These are phyloP conservation scores for Myotis pilosus DNA, from an alignment of 2,797 vertebrate species.

Conservation along the genomic window DNA sequence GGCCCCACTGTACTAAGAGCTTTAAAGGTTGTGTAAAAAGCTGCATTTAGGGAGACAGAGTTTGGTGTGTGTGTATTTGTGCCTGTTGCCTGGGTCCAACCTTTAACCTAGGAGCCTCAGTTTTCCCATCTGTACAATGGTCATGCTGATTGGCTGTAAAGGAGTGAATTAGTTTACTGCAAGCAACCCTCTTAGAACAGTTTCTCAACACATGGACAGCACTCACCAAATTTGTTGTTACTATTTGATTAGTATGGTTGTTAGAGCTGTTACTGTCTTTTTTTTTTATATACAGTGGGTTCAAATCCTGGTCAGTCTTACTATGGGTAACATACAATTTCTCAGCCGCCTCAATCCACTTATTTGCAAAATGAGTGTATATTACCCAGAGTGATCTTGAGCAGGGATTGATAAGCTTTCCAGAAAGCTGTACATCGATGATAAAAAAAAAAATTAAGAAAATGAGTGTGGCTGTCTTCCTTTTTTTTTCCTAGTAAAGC, in stretches of 20 bases:
- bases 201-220: background rate
- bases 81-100: background rate
- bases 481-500: too few species aligned
- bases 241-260: background rate
- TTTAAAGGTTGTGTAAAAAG: background rate
- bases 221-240: too few species aligned
- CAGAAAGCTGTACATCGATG: background rate
- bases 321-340: background rate
- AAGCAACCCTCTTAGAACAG: background rate
- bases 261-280: background rate
- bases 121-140: background rate
- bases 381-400: background rate
- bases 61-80: fast-evolving
- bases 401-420: background rate
- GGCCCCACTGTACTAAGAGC: background rate
- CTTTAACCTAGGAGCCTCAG: background rate
- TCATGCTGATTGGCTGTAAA: background rate
- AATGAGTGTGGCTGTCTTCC: too few species aligned
- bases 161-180: background rate
- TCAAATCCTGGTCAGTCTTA: background rate
- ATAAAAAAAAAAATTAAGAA: too few species aligned
- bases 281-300: background rate
- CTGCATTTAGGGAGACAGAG: background rate
- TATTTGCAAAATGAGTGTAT: background rate
- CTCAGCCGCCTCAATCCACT: background rate